A percentile compares a stretch with the other conserved stretches of the same genome.
Conservation (phyloP, 2,888 invertebrate genomes). For the Dryobotodes eremita region DNA sequence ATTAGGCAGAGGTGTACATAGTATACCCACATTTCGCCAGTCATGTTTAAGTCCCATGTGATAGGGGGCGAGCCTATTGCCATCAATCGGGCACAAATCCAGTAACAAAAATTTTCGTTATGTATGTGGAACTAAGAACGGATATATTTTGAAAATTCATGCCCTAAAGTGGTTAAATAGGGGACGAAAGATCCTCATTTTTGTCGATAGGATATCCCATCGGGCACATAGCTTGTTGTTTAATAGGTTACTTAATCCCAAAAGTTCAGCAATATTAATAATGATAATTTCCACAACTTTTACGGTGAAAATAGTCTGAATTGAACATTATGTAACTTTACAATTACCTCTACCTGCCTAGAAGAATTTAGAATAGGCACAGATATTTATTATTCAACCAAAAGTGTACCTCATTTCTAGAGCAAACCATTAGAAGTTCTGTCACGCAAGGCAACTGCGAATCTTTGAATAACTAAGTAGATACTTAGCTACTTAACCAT, state of each 20-base stretch:
- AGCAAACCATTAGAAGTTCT: constrained; percentile 16
- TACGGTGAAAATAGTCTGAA: not conserved
- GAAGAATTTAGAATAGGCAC: not conserved
- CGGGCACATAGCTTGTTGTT: not conserved
- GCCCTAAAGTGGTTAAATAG: not conserved
- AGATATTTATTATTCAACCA: constrained; percentile 1
- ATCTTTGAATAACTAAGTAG: constrained; percentile 25
- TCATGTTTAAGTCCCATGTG: too few species aligned
- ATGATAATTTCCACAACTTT: not conserved
- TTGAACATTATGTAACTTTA: not conserved
- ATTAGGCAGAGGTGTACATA: too few species aligned
- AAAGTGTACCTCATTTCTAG: constrained; percentile 12
- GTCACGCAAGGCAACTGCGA: constrained; percentile 30
- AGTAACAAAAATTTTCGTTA: too few species aligned
- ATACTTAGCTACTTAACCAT: constrained; percentile 5
- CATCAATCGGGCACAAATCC: too few species aligned
- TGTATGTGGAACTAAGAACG: too few species aligned
- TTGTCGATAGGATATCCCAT: not conserved
- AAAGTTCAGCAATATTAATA: not conserved
- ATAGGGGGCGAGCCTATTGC: too few species aligned
- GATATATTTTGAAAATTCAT: not conserved
- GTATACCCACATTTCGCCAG: too few species aligned
- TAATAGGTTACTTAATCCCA: not conserved
- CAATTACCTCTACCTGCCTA: not conserved
- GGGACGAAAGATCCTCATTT: not conserved